Base-by-base conservation (phyloP, 2,888 invertebrate genomes). In the Axea sp. region DNA sequence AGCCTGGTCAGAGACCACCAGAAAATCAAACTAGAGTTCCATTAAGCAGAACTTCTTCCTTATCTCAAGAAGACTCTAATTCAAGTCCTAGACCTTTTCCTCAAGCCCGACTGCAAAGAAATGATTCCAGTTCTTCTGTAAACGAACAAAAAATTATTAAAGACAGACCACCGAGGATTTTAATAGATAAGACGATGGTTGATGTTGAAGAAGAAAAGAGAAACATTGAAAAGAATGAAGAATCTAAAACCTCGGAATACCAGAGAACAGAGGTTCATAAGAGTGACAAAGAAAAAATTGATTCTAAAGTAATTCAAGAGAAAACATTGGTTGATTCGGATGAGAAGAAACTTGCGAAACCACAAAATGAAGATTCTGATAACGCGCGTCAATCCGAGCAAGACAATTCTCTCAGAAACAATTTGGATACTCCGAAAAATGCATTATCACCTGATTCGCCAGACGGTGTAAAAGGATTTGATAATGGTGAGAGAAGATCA, bases 401-500 rank as follows among this genome's bases (percentile, higher is more conserved):
- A 19, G 53, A 45, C 7, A 53, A 39, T 11, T 0, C n/a, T 7
- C n/a, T 5, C 1, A 6, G 7, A 6, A 53, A 4, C 15, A 43
- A 60, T 24, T 17, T 51, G n/a, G 3, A 17, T 0, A 14, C 30
- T 3, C 35, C 33, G 26, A 65, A 11, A 12, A 57, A 57, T 30
- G 49, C 60, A 15, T 5, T 30, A 3, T 3, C 15, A 5, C 19
- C 76, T 71, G 3, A 47, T n/a, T 77, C 81, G 0, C 75, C 79
- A 0, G 78, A 76, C 0, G 75, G 77, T 14, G 80, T 85, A 1
- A 80, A 81, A 41, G 86, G 87, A 0, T 85, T 81, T 59, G 86
- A 87, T 47, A 81, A 87, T 57, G 86, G 86, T 0, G 76, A 81
- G 9, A 74, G 76, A 17, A 81, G 82, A 57, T 84, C 86, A 0